phyloP scores from a whole-genome alignment of 2,888 invertebrate species.

The Hemaris fuciformis region DNA sequence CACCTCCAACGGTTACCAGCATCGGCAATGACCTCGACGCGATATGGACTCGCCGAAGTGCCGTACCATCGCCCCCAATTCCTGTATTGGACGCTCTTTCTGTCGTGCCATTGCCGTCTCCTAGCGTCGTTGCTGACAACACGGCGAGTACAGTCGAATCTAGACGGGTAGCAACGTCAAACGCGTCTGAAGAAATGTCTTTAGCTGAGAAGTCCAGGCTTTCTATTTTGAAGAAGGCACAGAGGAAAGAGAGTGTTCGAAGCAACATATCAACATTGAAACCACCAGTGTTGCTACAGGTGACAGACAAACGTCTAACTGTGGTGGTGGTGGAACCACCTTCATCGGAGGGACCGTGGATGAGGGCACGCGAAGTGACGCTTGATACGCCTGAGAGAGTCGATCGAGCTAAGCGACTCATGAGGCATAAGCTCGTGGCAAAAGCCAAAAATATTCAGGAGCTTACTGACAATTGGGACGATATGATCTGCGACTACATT shows the following conservation, averaged over 20 bases:
- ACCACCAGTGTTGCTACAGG: conserved; percentile 64
- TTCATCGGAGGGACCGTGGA: conserved; percentile 34
- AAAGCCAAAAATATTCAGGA: conserved; percentile 58
- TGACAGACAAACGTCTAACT: conserved; percentile 53
- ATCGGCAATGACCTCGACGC: conserved; percentile 23
- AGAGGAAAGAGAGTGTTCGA: conserved; percentile 48
- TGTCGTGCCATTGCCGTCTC: background rate
- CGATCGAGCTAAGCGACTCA: conserved; percentile 53
- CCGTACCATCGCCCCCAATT: background rate
- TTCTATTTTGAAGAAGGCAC: conserved; percentile 64
- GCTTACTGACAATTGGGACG: conserved; percentile 67
- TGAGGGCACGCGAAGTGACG: conserved; percentile 39
- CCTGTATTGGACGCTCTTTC: background rate
- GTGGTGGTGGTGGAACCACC: conserved; percentile 61
- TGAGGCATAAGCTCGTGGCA: conserved; percentile 61
- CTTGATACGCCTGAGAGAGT: conserved; percentile 51
- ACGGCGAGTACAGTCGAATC: background rate
- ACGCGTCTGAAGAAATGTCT: conserved; percentile 37
- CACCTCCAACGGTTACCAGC: background rate
- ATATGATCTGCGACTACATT: conserved; percentile 66
- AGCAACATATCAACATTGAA: conserved; percentile 43
- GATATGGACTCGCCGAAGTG: conserved; percentile 27
- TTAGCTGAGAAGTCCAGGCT: conserved; percentile 63
- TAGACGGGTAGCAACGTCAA: conserved; percentile 5
- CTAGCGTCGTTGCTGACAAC: background rate